These are phyloP conservation scores for Carettochelys insculpta DNA, from an alignment of 2,113 vertebrate genomes.

Conservation along the genomic window DNA sequence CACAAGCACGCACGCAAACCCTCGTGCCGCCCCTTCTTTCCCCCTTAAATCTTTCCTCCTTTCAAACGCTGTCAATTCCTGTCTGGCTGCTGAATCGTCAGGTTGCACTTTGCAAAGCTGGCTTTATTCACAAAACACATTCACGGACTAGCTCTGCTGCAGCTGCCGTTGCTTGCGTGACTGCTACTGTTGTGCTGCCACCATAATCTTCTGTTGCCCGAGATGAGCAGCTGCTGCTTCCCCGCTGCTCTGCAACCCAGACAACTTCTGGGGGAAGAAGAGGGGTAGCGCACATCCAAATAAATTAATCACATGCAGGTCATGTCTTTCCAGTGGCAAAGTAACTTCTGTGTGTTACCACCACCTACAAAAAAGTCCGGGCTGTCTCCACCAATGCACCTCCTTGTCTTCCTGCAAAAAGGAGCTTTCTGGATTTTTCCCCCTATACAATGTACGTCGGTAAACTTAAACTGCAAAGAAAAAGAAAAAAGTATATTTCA, in stretches of 20 bases:
- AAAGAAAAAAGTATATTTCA: background rate
- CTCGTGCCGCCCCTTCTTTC: slow-evolving; percentile 5
- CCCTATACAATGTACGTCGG: background rate
- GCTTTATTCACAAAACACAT: slow-evolving; percentile 44
- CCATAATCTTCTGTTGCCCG: slow-evolving; percentile 72
- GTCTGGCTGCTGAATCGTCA: slow-evolving; percentile 64
- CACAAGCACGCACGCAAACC: background rate
- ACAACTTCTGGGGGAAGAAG: slow-evolving; percentile 9
- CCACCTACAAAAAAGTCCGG: slow-evolving; percentile 31
- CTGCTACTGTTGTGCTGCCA: slow-evolving; percentile 56
- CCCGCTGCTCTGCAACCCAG: slow-evolving; percentile 53
- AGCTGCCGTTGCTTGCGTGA: slow-evolving; percentile 33
- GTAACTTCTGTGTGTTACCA: slow-evolving; percentile 36
- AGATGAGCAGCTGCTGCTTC: slow-evolving; percentile 59
- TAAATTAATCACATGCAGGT: background rate
- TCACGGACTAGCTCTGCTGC: slow-evolving; percentile 34
- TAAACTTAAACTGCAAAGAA: background rate
- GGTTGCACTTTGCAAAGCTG: slow-evolving; percentile 47
- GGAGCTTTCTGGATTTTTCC: background rate
- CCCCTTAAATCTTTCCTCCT: background rate
- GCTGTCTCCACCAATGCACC: background rate
- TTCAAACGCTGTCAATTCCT: background rate
- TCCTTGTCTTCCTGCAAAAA: background rate
- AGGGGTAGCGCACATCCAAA: background rate
- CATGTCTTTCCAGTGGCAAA: slow-evolving; percentile 1